Conservation (phyloP, 2,888 invertebrate genomes). For the Hirudinaria manillensis region DNA sequence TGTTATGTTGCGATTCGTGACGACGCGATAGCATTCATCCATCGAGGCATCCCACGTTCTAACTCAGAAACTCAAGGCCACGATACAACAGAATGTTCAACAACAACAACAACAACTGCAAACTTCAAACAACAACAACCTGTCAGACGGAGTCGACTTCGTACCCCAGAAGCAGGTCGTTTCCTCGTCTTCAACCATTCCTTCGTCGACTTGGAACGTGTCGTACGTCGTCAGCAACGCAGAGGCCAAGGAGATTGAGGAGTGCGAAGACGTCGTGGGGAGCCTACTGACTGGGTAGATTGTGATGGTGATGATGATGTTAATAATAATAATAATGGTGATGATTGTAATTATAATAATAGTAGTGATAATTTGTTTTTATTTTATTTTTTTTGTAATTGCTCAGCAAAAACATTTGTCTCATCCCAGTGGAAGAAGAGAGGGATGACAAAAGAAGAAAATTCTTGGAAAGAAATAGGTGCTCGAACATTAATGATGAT, state of each 20-base stretch:
- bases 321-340: too few relatives aligned
- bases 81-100: conserved; percentile 46
- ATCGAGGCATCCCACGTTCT: neutral
- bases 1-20: too few relatives aligned
- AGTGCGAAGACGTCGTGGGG: conserved; percentile 2
- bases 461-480: conserved; percentile 59
- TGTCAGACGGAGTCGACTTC: conserved; percentile 36
- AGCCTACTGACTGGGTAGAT: too few relatives aligned
- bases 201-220: neutral
- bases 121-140: conserved; percentile 36
- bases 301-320: neutral
- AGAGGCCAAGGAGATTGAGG: conserved; percentile 7
- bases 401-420: conserved; percentile 5
- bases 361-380: neutral
- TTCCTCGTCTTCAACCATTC: neutral
- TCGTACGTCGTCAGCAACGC: neutral
- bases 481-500: neutral
- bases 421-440: conserved; percentile 43
- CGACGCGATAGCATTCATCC: too few relatives aligned
- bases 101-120: conserved; percentile 37
- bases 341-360: neutral
- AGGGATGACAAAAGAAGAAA: conserved; percentile 53
- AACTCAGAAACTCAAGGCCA: conserved; percentile 57
- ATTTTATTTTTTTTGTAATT: neutral
- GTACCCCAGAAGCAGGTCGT: conserved; percentile 27